Conservation (phyloP, 2,888 invertebrate species). For the Acanthosoma haemorrhoidale region DNA sequence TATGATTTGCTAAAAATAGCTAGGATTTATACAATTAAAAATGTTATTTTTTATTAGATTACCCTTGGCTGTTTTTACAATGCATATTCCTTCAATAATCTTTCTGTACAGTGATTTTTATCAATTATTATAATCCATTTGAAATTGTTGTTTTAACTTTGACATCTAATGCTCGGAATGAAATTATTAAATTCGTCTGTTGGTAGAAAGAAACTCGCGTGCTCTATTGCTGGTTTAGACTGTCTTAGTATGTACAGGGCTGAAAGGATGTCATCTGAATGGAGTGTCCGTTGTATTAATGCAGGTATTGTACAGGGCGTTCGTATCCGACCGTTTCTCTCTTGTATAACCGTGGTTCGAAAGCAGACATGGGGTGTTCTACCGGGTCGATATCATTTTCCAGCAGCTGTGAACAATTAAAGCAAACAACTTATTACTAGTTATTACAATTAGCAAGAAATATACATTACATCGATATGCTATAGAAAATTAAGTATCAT, state of each 20-base stretch:
- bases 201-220: neutral
- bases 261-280: neutral
- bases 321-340: conserved; percentile 31
- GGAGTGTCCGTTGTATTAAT: neutral
- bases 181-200: no score
- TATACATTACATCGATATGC: no score
- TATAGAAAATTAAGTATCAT: no score
- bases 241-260: neutral
- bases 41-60: no score
- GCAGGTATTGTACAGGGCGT: conserved; percentile 28
- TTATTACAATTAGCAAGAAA: no score
- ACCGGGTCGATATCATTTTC: conserved; percentile 38
- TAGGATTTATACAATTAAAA: neutral
- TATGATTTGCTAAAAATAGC: neutral
- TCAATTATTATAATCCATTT: no score
- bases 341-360: conserved; percentile 36
- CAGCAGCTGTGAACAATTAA: no score
- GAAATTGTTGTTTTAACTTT: no score
- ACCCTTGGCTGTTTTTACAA: neutral
- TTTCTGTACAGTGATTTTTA: neutral
- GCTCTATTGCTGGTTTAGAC: neutral
- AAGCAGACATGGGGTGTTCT: conserved; percentile 34
- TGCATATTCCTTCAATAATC: neutral
- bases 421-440: no score
- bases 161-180: no score